phyloP scores from a whole-genome alignment of 2,113 vertebrate species.

The Chamaetylas fuelleborni region DNA sequence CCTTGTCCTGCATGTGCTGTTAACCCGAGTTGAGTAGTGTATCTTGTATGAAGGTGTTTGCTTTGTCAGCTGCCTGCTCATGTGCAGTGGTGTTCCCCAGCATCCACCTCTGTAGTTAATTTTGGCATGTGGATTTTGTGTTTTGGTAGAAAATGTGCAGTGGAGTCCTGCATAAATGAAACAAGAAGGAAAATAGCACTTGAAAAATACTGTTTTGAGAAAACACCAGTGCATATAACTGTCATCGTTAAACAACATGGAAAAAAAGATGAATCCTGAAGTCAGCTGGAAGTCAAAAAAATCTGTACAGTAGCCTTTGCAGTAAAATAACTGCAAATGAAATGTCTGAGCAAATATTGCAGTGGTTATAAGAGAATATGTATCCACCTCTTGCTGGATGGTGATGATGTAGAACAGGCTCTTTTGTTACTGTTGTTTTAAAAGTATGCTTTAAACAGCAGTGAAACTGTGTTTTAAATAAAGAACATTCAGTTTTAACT shows the following conservation, averaged over 20 bases:
- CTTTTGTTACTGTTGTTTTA: not conserved
- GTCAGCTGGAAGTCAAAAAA: not conserved
- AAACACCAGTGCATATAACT: not conserved
- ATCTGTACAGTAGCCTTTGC: not conserved
- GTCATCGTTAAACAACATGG: not conserved
- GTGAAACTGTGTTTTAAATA: not conserved
- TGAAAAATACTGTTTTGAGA: not conserved
- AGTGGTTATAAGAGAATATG: not conserved
- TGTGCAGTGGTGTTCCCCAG: rapidly evolving
- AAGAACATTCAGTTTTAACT: not conserved
- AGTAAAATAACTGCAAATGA: not conserved
- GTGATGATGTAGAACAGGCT: not conserved
- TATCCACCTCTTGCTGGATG: not conserved
- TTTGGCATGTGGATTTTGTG: not conserved
- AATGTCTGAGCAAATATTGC: not conserved
- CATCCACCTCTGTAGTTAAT: not conserved
- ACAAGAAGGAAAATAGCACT: not conserved
- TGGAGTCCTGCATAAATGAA: not conserved
- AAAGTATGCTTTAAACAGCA: not conserved
- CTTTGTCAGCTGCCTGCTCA: rapidly evolving
- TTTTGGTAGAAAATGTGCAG: not conserved
- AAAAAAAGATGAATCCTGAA: not conserved
- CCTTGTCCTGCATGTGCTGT: rapidly evolving
- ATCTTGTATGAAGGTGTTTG: not conserved
- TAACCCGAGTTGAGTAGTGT: rapidly evolving